Base-by-base conservation (phyloP, 2,888 invertebrate species). In the Flabesymbios commensalis region DNA sequence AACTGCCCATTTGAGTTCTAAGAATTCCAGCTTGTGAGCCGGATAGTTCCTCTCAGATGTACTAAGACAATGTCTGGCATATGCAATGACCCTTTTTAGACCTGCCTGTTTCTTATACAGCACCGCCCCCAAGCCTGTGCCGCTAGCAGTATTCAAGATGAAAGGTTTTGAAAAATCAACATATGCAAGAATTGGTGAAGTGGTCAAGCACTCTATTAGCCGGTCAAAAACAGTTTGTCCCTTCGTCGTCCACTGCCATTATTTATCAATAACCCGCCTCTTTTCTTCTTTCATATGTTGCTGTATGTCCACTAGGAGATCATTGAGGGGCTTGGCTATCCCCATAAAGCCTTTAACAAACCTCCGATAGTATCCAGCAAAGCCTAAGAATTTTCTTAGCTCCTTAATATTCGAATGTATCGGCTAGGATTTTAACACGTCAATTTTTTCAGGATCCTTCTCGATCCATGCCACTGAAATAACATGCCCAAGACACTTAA, bases 361-460 rank as follows among this genome's bases (percentile, higher is more conserved):
- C n/a, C n/a, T n/a, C n/a, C n/a, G n/a, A n/a, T n/a, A n/a, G n/a
- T n/a, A n/a, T n/a, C n/a, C n/a, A n/a, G 47, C 53, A 3, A 69
- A 39, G 2, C 70, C 65, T 14, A 71, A 29, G 39, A 71, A 71
- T 14, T 45, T 29, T 43, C 64, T 59, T 0, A 69, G 33, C 31
- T 69, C 58, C 31, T 64, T 64, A 0, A 51, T 24, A 19, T n/a
- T 32, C 0, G 26, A 41, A n/a, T 64, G 64, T 1, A n/a, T n/a
- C n/a, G n/a, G n/a, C n/a, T n/a, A n/a, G n/a, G n/a, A n/a, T n/a
- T n/a, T n/a, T n/a, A n/a, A 7, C 17, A 3, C 10, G 39, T 14
- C 39, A 36, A 36, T 36, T 36, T 36, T 36, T 17, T 36, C 10
- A 10, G 39, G 39, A n/a, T 36, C 39, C 39, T 10, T 36, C 10